Base-by-base conservation (phyloP, 2,888 invertebrate species). In the Ashinkailepas kermadecensis region DNA sequence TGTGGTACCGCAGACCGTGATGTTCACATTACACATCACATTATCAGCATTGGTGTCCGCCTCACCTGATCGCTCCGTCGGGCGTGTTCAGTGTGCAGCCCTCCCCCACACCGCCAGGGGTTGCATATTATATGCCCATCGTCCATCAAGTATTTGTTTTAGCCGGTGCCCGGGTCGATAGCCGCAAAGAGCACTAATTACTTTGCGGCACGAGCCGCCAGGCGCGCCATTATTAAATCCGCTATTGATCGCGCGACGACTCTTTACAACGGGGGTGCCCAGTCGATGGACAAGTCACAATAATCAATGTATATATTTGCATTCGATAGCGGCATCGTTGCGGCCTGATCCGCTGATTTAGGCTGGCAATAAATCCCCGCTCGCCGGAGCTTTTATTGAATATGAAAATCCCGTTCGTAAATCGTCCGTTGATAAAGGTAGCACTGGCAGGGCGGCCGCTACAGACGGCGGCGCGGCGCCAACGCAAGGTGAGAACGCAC, bases 361-460 rank as follows among this genome's bases (percentile, higher is more conserved):
- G 56, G 23, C 23, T 56, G 21, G 15, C 74, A 74, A 56, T 74
- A 74, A 74, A 74, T 74, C 54, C 21, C 21, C 74, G 39, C 23
- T 21, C 54, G 15, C 23, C 56, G 10, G 54, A 18, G 54, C 74
- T 54, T 74, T 74, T 74, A 74, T 74, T 74, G 74, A 74, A 74
- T 74, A 74, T 74, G 74, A 74, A 74, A 74, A 74, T 74, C 74
- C 74, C 74, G 23, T 74, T 56, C 74, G 74, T 74, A 74, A 74
- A 74, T 74, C 74, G 74, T 11, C 74, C 39, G 10, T 56, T 21
- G 74, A 74, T 74, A 56, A 74, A 74, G 74, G 74, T 56, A 21
- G 56, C 56, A 56, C 0, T 12, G n/a, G 65, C 25, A 67, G 67
- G 21, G 70, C 39, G 25, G 70, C 12, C 59, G 59, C 15, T 15